phyloP scores from a whole-genome alignment of 2,888 invertebrate genomes.

The Drosophila dives region DNA sequence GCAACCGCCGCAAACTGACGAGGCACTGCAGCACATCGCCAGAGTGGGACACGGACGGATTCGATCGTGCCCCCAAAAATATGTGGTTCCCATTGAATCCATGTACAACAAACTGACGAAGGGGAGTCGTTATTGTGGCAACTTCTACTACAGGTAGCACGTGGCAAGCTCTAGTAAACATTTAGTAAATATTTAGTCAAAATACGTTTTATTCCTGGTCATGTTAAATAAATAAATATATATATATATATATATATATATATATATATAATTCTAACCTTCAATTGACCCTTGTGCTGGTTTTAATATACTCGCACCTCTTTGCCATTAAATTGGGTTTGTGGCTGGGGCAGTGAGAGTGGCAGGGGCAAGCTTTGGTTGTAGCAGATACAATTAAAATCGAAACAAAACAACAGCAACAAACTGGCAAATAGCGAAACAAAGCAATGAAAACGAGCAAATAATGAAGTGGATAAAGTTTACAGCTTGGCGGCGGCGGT shows the following conservation, averaged over 20 bases:
- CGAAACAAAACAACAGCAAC: conserved; percentile 59
- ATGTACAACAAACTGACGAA: conserved; percentile 4
- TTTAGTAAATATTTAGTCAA: not conserved
- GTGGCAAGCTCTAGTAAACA: not conserved
- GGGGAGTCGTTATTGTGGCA: conserved; percentile 55
- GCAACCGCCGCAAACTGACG: not conserved
- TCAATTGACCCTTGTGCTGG: not conserved
- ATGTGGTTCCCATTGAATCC: conserved; percentile 48
- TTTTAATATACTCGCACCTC: conserved; percentile 69
- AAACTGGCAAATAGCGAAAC: conserved; percentile 63
- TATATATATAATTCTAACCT: not conserved
- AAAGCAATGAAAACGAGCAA: conserved; percentile 78
- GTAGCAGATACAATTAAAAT: conserved; percentile 72
- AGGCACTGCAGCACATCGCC: conserved; percentile 9
- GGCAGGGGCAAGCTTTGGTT: not conserved
- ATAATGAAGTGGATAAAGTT: conserved; percentile 80
- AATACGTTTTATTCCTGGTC: not conserved
- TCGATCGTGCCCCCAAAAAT: conserved; percentile 19
- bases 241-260: not conserved
- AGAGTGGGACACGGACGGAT: not conserved
- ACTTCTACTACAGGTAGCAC: conserved; percentile 53
- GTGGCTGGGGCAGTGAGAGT: not conserved
- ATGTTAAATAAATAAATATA: not conserved
- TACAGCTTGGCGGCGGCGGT: conserved; percentile 38
- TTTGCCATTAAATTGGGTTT: conserved; percentile 29